Percentiles rank a stretch among this genome's conserved stretches.
phyloP scores from a whole-genome alignment of 2,113 vertebrate species.

The Dipodomys spectabilis region DNA sequence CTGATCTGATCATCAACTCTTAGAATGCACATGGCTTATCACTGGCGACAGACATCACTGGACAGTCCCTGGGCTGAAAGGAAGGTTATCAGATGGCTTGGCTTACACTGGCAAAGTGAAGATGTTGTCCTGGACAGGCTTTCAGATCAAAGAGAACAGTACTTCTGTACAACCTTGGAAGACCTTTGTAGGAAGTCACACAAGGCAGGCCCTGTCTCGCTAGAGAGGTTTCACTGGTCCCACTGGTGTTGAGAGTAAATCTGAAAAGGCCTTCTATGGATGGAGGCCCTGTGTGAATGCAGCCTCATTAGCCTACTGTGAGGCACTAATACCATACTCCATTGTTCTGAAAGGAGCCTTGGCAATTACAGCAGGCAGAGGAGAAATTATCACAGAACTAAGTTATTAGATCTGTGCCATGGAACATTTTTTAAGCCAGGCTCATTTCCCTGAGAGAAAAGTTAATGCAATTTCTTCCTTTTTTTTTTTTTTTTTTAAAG shows the following conservation, averaged over 20 bases:
- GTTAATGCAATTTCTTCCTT: background rate
- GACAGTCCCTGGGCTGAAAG: background rate
- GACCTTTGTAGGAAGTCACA: background rate
- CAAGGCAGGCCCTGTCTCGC: background rate
- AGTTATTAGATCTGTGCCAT: slow-evolving; percentile 50
- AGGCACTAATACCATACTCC: background rate
- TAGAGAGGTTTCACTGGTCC: background rate
- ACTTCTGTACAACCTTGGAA: background rate
- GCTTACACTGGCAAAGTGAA: background rate
- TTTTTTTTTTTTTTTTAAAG: background rate
- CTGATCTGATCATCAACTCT: slow-evolving; percentile 31
- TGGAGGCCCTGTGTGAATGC: background rate
- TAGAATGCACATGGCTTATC: background rate
- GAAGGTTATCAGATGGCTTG: background rate
- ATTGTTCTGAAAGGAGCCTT: slow-evolving; percentile 39
- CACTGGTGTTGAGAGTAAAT: background rate
- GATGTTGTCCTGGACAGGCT: background rate
- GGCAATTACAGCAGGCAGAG: slow-evolving; percentile 62
- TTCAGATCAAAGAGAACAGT: background rate
- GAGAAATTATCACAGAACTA: slow-evolving; percentile 50
- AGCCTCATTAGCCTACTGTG: background rate
- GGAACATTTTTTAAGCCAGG: slow-evolving; percentile 11
- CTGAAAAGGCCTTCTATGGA: background rate
- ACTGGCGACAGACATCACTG: background rate
- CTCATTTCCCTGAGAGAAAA: slow-evolving; percentile 40